phyloP scores from a whole-genome alignment of 2,113 vertebrate species.

The Microcebus jonahi region DNA sequence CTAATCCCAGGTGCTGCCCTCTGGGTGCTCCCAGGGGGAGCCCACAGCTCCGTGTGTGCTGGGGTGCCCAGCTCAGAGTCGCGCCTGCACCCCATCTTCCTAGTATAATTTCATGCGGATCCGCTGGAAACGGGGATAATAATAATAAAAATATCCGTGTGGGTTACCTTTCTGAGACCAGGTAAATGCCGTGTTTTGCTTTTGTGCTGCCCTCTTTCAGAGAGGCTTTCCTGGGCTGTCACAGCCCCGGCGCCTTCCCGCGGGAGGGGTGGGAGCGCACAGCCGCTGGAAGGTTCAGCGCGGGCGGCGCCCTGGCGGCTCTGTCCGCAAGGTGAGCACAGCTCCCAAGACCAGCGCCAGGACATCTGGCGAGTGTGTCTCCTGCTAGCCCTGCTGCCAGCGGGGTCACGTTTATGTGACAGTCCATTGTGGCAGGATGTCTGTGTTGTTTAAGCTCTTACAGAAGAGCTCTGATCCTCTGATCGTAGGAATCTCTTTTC shows the following conservation, averaged over 20 bases:
- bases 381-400: neutral
- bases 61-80: neutral
- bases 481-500: neutral
- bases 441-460: neutral
- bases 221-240: neutral
- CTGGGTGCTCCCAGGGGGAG: neutral
- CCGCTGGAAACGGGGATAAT: too few relatives aligned
- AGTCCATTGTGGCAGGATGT: neutral
- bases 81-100: neutral
- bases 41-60: too few relatives aligned
- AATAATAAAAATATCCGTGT: neutral
- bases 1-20: neutral
- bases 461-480: neutral
- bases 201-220: neutral
- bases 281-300: neutral
- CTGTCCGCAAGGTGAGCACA: neutral
- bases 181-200: neutral
- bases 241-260: neutral
- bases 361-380: neutral
- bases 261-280: neutral
- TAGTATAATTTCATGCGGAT: neutral
- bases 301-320: neutral
- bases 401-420: neutral
- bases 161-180: neutral
- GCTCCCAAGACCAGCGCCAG: neutral